Evolutionary conservation across 2,113 vertebrate species (phyloP).

Genomic region (Bos taurus): ARS-UCD2.0 NC_037331.1:62296001-62296500

Average conservation of each 20-base stretch:
- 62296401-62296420: neutral
- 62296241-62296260: neutral
- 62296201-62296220: neutral
- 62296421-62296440: neutral
- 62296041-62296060: no score
- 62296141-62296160: neutral
- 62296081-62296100: neutral
- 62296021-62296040: no score
- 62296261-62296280: neutral
- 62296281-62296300: neutral
- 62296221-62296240: neutral
- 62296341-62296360: neutral
- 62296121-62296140: neutral
- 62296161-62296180: neutral
- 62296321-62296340: neutral
- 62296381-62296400: neutral
- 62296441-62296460: neutral
- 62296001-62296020: no score
- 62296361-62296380: neutral
- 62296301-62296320: neutral
- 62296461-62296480: neutral
- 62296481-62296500: neutral
- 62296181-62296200: neutral
- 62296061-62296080: neutral
- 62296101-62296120: neutral